Base-by-base conservation (phyloP, 2,113 vertebrate species). In the Recurvirostra avosetta region DNA sequence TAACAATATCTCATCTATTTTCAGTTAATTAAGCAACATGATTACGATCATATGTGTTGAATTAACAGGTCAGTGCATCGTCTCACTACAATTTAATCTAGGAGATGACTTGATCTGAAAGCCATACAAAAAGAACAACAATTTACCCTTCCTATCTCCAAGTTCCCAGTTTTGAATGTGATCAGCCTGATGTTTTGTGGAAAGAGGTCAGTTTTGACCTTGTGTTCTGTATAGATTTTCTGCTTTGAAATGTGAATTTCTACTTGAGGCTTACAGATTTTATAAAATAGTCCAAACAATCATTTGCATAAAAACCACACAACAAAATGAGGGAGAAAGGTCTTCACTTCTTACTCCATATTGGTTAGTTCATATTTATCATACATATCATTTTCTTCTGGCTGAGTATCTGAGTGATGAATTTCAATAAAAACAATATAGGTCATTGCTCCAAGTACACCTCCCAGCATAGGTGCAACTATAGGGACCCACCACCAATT, bases 401-500 rank as follows among this genome's bases (percentile, higher is more conserved):
- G 38, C 81, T 93, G 88, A 6, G 95, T 91, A 30, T 98, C 97
- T 0, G 95, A 36, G 32, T 99, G 99, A 94, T 99, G 99, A n/a
- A 99, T 90, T 97, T 99, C 99, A 56, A 99, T 99, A 90, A 99
- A 96, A 50, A 99, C 86, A 19, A 99, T 59, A 75, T 99, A 99
- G 96, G 98, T 27, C 29, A 98, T 86, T 3, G 99, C 98, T 90
- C 99, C 99, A 21, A 99, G 87, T 27, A 98, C 96, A 16, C 98
- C 99, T 1, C 99, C 99, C 59, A 99, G 95, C 98, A 99, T 96
- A 12, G 99, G 99, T 20, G 98, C 99, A 16, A 98, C 98, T 30
- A 99, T 96, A 30, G 99, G 99, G 70, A 99, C 97, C 99, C 99
- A 99, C 99, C 99, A 99, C 98, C 99, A 99, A 91, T 99, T 97